Percentiles rank a stretch among this genome's conserved stretches.
Evolutionary conservation across 1,140 invertebrate species (phyloP).

Genomic region (Hycleus cichorii): DNA sequence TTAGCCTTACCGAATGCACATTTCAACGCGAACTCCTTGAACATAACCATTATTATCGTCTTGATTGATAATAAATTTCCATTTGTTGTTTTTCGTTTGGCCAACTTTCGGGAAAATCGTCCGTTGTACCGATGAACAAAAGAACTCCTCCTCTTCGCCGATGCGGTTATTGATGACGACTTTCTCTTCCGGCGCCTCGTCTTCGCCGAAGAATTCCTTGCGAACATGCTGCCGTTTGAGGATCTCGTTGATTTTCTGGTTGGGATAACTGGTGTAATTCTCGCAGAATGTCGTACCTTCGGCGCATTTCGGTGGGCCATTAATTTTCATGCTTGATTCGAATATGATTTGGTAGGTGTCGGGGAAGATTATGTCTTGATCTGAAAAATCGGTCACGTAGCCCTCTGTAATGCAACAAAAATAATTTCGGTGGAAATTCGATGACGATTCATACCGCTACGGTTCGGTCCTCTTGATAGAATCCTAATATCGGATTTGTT

Average conservation of each 20-base stretch:
- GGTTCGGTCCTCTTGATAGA: background rate
- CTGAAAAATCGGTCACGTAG: slow-evolving; percentile 1
- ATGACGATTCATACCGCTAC: background rate
- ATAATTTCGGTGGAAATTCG: background rate
- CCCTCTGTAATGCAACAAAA: background rate
- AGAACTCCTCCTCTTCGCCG: slow-evolving; percentile 26
- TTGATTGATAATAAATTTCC: slow-evolving; percentile 52
- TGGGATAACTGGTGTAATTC: slow-evolving; percentile 30
- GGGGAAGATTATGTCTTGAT: slow-evolving; percentile 30
- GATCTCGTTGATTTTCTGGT: slow-evolving; percentile 22
- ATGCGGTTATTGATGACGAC: slow-evolving; percentile 20
- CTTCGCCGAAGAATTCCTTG: slow-evolving; percentile 28
- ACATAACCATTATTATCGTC: slow-evolving; percentile 41
- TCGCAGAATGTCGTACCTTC: slow-evolving; percentile 31
- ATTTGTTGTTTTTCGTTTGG: slow-evolving; percentile 41
- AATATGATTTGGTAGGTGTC: slow-evolving; percentile 21
- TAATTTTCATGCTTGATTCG: slow-evolving; percentile 5
- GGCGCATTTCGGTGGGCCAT: slow-evolving; percentile 28
- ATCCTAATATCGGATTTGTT: slow-evolving; percentile 8
- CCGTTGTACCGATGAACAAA: slow-evolving; percentile 27
- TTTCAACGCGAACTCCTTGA: slow-evolving; percentile 50
- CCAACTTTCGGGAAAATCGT: slow-evolving; percentile 36
- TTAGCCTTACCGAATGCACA: slow-evolving; percentile 44
- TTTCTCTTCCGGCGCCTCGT: slow-evolving; percentile 22
- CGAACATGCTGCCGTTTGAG: slow-evolving; percentile 17